A percentile compares a stretch with the other conserved stretches of the same genome.
Evolutionary conservation across 2,797 vertebrate species (phyloP).

Genomic region (Mallotus villosus): DNA sequence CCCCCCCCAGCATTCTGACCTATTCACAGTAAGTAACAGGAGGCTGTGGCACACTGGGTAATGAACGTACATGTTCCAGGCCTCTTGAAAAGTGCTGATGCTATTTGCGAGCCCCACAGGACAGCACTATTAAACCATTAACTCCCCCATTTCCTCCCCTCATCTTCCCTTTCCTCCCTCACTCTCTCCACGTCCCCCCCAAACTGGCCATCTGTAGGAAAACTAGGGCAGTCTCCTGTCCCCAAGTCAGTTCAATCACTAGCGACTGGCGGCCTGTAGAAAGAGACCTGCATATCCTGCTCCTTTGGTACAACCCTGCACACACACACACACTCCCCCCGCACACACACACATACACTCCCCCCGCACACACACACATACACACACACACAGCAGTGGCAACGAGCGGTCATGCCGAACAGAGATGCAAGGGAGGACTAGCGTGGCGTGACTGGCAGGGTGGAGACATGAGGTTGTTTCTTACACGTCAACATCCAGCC

Average conservation of each 20-base stretch:
- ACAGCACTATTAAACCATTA: slow-evolving; percentile 68
- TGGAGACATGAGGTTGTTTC: neutral
- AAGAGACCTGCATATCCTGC: slow-evolving; percentile 27
- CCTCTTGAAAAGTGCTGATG: slow-evolving; percentile 52
- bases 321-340: slow-evolving; percentile 25
- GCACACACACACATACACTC: slow-evolving; percentile 5
- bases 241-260: slow-evolving; percentile 49
- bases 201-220: slow-evolving; percentile 50
- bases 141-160: slow-evolving; percentile 27
- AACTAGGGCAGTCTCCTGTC: slow-evolving; percentile 59
- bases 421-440: slow-evolving; percentile 15
- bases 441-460: neutral
- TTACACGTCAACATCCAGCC: slow-evolving; percentile 17
- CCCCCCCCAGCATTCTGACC: slow-evolving; percentile 58
- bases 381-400: slow-evolving; percentile 14
- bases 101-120: slow-evolving; percentile 41
- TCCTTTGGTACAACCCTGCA: slow-evolving; percentile 24
- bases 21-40: slow-evolving; percentile 65
- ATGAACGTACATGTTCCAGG: slow-evolving; percentile 58
- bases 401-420: slow-evolving; percentile 2
- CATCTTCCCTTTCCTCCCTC: slow-evolving; percentile 19
- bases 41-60: slow-evolving; percentile 51
- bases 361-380: slow-evolving; percentile 9
- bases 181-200: slow-evolving; percentile 36
- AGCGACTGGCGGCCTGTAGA: slow-evolving; percentile 34